Conservation (phyloP, 2,113 vertebrate species). For the Bos javanicus region DNA sequence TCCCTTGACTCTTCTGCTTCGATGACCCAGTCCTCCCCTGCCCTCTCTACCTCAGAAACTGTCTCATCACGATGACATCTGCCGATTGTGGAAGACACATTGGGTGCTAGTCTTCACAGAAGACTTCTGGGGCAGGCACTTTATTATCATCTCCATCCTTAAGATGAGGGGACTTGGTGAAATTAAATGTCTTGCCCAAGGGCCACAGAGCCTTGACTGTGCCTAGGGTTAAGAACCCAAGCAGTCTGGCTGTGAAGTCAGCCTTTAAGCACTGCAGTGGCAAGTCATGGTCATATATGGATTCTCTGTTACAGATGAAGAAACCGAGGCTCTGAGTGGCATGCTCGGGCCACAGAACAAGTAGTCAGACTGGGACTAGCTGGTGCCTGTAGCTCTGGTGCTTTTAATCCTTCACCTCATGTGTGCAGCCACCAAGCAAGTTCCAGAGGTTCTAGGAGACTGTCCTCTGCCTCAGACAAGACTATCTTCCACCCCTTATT, state of each 20-base stretch:
- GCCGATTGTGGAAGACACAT: no score
- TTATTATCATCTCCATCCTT: neutral
- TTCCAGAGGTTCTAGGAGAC: neutral
- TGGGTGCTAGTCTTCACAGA: neutral
- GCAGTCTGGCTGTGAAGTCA: neutral
- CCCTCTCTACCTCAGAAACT: neutral
- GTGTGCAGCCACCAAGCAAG: neutral
- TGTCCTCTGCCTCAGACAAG: neutral
- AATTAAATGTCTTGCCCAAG: neutral
- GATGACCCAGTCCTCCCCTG: fast-evolving
- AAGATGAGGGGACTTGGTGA: neutral
- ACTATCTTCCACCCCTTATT: neutral
- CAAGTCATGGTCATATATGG: fast-evolving
- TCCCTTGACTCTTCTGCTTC: neutral
- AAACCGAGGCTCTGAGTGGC: neutral
- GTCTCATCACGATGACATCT: no score
- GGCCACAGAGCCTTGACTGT: neutral
- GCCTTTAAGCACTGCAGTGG: fast-evolving
- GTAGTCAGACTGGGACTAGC: neutral
- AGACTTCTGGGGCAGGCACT: neutral
- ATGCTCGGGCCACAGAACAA: neutral
- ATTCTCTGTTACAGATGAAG: neutral
- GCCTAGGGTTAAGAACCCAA: neutral
- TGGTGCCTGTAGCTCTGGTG: no score
- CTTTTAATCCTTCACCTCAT: neutral